Evolutionary conservation across 2,113 vertebrate genomes (phyloP).

Genomic region (Semicossyphus pulcher): DNA sequence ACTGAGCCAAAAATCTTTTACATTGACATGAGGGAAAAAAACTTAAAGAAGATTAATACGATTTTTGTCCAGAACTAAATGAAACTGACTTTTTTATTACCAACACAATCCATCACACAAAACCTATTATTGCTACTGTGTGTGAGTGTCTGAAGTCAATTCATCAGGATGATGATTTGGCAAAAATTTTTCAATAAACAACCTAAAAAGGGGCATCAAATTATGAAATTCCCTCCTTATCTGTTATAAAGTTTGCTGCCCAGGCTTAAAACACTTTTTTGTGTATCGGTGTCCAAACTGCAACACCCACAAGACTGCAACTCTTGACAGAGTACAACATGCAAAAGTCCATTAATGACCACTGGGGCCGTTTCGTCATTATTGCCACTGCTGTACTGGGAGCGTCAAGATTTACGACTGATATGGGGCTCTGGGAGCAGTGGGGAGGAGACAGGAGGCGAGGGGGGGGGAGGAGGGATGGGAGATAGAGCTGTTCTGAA

Average conservation of each 20-base stretch:
- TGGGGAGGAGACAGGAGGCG: conserved; percentile 9
- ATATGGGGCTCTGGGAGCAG: conserved; percentile 27
- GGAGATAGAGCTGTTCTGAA: conserved; percentile 52
- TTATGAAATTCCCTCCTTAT: too few species aligned
- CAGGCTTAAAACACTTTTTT: too few species aligned
- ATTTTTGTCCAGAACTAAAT: too few species aligned
- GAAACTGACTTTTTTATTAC: too few species aligned
- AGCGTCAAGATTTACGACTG: conserved; percentile 56
- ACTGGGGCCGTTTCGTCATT: conserved; percentile 29
- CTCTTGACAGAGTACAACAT: conserved; percentile 12
- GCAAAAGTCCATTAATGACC: conserved; percentile 29
- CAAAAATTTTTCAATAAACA: too few species aligned
- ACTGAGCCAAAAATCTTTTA: not conserved
- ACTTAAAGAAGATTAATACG: too few species aligned
- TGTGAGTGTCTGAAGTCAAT: too few species aligned
- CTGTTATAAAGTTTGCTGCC: too few species aligned
- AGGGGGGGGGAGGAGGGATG: conserved; percentile 21
- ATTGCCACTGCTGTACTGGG: conserved; percentile 48
- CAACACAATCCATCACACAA: too few species aligned
- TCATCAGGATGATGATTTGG: too few species aligned
- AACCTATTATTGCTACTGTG: too few species aligned
- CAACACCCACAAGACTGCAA: not conserved
- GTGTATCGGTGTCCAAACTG: not conserved
- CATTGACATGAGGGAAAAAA: not conserved
- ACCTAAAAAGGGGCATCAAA: too few species aligned